A percentile compares a stretch with the other conserved stretches of the same genome.
These are phyloP conservation scores for Agrilus planipennis DNA, from an alignment of 1,140 invertebrate genomes.

Conservation along the genomic window DNA sequence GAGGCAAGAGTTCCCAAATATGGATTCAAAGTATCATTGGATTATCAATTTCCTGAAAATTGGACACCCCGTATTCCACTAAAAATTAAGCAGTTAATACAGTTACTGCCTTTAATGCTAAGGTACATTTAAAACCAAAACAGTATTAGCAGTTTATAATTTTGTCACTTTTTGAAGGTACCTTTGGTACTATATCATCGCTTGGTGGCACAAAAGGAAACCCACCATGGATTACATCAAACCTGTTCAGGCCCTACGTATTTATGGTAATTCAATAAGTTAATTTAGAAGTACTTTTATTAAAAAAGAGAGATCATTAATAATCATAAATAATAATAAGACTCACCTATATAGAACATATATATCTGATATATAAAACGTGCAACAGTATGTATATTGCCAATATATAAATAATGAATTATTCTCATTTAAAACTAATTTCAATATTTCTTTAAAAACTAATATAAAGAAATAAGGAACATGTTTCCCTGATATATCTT, in stretches of 20 bases:
- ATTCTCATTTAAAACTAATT: no score
- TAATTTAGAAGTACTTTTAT: no score
- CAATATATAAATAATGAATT: no score
- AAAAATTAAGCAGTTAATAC: conserved; percentile 49
- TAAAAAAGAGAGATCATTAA: no score
- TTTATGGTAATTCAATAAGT: conserved; percentile 50
- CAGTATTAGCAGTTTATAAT: conserved; percentile 10
- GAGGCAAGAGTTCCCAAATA: conserved; percentile 40
- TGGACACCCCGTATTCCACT: conserved; percentile 55
- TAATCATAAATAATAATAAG: no score
- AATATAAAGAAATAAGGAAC: no score
- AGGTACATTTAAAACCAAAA: conserved; percentile 44
- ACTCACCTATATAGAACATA: no score
- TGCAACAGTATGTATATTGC: no score
- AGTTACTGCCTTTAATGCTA: conserved; percentile 47
- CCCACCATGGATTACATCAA: conserved; percentile 61
- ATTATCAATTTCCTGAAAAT: conserved; percentile 64
- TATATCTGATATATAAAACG: no score
- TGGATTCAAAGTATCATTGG: conserved; percentile 58
- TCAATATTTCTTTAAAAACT: no score
- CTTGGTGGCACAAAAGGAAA: conserved; percentile 42
- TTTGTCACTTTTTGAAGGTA: conserved; percentile 43
- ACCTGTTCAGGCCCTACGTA: conserved; percentile 50
- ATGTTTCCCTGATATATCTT: no score
- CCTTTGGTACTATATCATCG: conserved; percentile 48